Base-by-base conservation (phyloP, 2,113 vertebrate genomes). In the Edolisoma coerulescens region DNA sequence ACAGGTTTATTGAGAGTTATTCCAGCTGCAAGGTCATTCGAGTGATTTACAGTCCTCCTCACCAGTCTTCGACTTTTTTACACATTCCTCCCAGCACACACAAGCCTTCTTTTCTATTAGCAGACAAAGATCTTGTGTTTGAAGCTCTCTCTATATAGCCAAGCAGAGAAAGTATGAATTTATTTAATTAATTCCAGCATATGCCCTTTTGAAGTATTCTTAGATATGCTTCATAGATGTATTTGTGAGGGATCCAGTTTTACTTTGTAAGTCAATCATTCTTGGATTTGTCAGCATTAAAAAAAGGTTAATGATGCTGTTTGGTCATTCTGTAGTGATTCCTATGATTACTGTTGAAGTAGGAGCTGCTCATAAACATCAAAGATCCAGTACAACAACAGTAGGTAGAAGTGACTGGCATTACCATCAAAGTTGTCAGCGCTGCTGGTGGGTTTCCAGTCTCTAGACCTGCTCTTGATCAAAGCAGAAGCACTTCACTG, bases 41-140 rank as follows among this genome's bases (percentile, higher is more conserved):
- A 33, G 18, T 0, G 0, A 63, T 90, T 53, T 49, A 28, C 32
- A 63, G 41, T 42, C 21, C 4, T 69, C 5, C 18, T 61, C 18
- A 69, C 12, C 22, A 50, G 26, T 77, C 63, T 42, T 54, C 35
- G 8, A 35, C 41, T 63, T 84, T 83, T 49, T 70, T 42, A 33
- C 42, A 53, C 18, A 24, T 76, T 77, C 54, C 13, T 77, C 15
- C 32, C 27, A 42, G 41, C 30, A 42, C 16, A 32, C 30, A 54
- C 23, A 56, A 49, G 27, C 68, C 14, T 14, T 87, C n/a, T 77
- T 60, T 69, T 85, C 26, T 1, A 1, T 26, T 47, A 16, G 39
- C 41, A 78, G 49, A 61, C 0, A 2, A 9, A 60, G 18, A 33
- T 87, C 11, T 24, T 83, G 24, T 60, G 22, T 83, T 69, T 88